Base-by-base conservation (phyloP, 1,140 invertebrate genomes). In the Zophobas atratus region DNA sequence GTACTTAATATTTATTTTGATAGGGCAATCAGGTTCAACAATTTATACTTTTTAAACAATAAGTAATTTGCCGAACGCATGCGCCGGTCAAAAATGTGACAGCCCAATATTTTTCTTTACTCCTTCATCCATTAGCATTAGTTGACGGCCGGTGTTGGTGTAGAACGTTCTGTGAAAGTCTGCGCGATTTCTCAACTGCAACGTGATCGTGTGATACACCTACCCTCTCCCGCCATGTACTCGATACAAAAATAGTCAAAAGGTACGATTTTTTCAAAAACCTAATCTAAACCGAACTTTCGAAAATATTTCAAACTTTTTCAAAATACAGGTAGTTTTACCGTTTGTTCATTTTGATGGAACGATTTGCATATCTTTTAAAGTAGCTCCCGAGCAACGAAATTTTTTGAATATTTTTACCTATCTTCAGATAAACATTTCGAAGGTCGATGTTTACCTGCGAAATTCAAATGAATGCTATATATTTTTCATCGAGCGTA, bases 61-160 rank as follows among this genome's bases (percentile, higher is more conserved):
- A 51, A 51, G 20, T 2, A 51, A 51, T 51, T 46, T 51, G n/a
- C n/a, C 20, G 3, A 20, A 33, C 60, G 60, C 60, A 67, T 67
- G 60, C 60, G 60, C 39, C n/a, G 38, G 1, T 43, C 20, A 67
- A 67, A 67, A 67, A 41, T 43, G 60, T 43, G 60, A 67, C 60
- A 67, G 60, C 6, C 60, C 60, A 67, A 67, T 67, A 67, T 67
- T 67, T 63, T 67, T 67, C 60, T 60, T 60, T 60, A 20, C 56
- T 60, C 56, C 43, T 67, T 43, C 8, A 20, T 67, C 60, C 60
- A 67, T 72, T 72, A 72, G 46, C 51, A 55, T 55, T 72, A 72
- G 70, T 72, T 72, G 70, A 72, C 51, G 70, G 70, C 41, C 70
- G 70, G 70, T 43, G 38, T 67, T 41, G 39, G 60, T 46, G 60